These are phyloP conservation scores for Grallaria varia DNA, from an alignment of 2,113 vertebrate species.

Conservation along the genomic window DNA sequence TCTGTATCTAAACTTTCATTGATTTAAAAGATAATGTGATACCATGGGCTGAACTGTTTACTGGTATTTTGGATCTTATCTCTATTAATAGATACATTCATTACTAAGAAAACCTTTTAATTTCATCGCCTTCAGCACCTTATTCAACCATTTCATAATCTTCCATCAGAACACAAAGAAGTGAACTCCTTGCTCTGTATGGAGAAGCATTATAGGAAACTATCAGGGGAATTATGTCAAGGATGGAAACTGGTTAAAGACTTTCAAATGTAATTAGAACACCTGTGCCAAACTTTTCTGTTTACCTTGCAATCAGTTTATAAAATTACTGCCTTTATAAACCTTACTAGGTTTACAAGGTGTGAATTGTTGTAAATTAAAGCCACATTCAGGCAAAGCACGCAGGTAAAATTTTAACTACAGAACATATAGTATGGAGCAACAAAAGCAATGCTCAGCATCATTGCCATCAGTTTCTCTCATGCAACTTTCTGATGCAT, in stretches of 20 bases:
- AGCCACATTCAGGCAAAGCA: background rate
- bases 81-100: background rate
- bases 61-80: background rate
- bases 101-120: background rate
- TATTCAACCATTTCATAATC: background rate
- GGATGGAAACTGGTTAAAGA: background rate
- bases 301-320: background rate
- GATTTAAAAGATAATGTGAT: background rate
- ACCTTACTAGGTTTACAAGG: background rate
- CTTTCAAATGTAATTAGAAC: background rate
- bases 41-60: background rate
- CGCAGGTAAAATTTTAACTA: background rate
- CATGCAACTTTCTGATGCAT: fast-evolving
- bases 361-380: background rate
- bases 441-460: background rate
- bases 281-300: background rate
- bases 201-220: background rate
- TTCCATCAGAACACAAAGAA: background rate
- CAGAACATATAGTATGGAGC: background rate
- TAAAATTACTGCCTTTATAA: background rate
- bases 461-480: background rate
- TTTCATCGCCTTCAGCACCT: background rate
- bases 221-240: background rate
- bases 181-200: background rate
- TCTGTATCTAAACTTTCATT: background rate